Evolutionary conservation across 1,140 invertebrate genomes (phyloP), one percentile per base, ranked within the genome.

Genomic region (Brachionus calyciflorus): DNA sequence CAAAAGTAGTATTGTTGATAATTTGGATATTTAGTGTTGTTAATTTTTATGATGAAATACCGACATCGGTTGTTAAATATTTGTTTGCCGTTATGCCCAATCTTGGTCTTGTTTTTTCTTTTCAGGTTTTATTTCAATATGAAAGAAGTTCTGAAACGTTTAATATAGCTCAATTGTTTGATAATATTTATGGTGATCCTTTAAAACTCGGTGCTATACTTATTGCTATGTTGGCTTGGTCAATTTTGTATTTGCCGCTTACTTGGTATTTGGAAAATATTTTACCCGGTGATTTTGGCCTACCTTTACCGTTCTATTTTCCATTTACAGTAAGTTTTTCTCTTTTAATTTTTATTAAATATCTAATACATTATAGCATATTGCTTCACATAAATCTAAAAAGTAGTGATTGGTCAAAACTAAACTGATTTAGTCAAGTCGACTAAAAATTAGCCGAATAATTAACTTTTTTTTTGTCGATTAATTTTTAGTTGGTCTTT

Each of bases 231-330:
- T 24, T 73, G 40, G 19, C 46, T 12, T 73, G 69, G 69, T 73
- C 69, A 40, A 41, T 73, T 19, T 51, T 73, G 26, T 73, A 73
- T 51, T 55, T 73, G 33, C 69, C 69, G 10, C 12, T 91, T 1
- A 89, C 91, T 0, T 85, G 91, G 78, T 87, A 87, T 69, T 86
- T 92, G 4, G 90, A 91, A 81, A 89, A 89, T 80, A 87, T 92
- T n/a, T 87, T 88, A 70, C 91, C 91, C 6, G 81, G 81, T 76
- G 84, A 84, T 51, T 86, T 80, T 60, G 91, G 91, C 0, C 88
- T 91, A 0, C 87, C 89, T 1, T 84, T 88, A 76, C 89, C 89
- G 1, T 92, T 90, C 90, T 90, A 92, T 80, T 92, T 90, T 77
- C 89, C 89, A 1, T 88, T 91, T 51, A 89, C 88, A 30, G 86